Percentiles rank a stretch among this genome's conserved stretches.
phyloP scores from a whole-genome alignment of 2,113 vertebrate genomes.

The Muscicapa adusta region DNA sequence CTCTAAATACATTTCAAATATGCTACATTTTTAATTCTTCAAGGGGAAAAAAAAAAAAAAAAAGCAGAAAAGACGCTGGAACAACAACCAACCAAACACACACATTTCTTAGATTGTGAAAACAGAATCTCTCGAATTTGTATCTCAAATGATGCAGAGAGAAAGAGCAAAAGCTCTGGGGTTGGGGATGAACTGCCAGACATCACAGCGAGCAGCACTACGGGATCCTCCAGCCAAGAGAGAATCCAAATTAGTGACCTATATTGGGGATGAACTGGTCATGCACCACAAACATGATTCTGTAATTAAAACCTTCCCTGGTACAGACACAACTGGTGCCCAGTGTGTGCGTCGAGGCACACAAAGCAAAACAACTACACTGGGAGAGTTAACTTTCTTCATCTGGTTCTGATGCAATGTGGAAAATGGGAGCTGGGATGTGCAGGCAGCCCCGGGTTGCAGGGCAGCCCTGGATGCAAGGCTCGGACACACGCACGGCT shows the following conservation, averaged over 20 bases:
- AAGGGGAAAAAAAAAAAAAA: neutral
- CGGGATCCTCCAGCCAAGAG: neutral
- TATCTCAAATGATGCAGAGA: neutral
- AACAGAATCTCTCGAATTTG: neutral
- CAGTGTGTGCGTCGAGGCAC: neutral
- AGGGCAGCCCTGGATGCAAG: neutral
- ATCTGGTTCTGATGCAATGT: neutral
- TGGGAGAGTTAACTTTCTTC: neutral
- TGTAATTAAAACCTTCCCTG: conserved; percentile 1
- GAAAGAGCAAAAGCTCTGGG: neutral
- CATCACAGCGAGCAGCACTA: neutral
- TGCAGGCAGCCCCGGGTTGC: neutral
- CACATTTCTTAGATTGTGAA: neutral
- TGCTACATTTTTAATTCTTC: neutral
- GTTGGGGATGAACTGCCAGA: neutral
- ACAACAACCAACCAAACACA: neutral
- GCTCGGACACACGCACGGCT: fast-evolving
- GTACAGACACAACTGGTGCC: neutral
- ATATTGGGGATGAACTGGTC: neutral
- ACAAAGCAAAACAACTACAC: neutral
- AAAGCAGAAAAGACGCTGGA: neutral
- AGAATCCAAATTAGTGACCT: conserved; percentile 26
- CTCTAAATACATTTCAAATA: neutral
- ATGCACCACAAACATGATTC: neutral
- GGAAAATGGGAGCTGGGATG: neutral